Conservation (phyloP, 1,140 invertebrate species). For the Wasmannia auropunctata region DNA sequence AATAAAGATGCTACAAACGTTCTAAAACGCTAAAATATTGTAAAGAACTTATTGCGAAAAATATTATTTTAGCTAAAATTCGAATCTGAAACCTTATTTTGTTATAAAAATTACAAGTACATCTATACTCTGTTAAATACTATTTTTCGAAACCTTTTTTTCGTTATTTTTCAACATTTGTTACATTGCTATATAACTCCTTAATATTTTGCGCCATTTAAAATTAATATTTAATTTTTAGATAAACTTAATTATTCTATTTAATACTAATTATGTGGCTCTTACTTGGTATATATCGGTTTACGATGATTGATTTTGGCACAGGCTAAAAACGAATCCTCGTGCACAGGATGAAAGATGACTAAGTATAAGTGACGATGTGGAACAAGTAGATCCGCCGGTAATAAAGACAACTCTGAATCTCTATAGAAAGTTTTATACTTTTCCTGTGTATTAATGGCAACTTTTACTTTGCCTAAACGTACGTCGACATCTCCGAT, state of each 20-base stretch:
- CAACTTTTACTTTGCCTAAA: conserved; percentile 91
- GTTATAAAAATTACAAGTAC: too few relatives aligned
- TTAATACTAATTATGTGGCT: conserved; percentile 60
- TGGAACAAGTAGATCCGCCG: conserved; percentile 89
- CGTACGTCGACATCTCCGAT: conserved; percentile 93
- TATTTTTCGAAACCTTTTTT: too few relatives aligned
- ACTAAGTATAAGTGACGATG: conserved; percentile 93
- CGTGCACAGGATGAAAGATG: conserved; percentile 92
- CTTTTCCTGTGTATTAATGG: conserved; percentile 86
- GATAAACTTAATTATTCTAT: neutral
- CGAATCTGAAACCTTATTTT: too few relatives aligned
- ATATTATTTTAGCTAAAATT: too few relatives aligned
- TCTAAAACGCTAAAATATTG: too few relatives aligned
- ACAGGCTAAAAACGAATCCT: conserved; percentile 93
- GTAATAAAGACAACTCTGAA: conserved; percentile 88
- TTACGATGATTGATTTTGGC: conserved; percentile 91
- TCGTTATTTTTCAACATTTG: too few relatives aligned
- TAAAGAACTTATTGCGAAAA: too few relatives aligned
- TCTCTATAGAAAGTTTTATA: conserved; percentile 89
- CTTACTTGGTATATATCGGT: conserved; percentile 90
- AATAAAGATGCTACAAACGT: too few relatives aligned
- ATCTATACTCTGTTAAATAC: too few relatives aligned
- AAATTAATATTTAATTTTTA: neutral
- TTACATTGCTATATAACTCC: too few relatives aligned
- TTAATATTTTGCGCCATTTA: too few relatives aligned